Evolutionary conservation across 1,140 invertebrate genomes (phyloP), one percentile per base, ranked within the genome.

Genomic region (Ooceraea biroi): DNA sequence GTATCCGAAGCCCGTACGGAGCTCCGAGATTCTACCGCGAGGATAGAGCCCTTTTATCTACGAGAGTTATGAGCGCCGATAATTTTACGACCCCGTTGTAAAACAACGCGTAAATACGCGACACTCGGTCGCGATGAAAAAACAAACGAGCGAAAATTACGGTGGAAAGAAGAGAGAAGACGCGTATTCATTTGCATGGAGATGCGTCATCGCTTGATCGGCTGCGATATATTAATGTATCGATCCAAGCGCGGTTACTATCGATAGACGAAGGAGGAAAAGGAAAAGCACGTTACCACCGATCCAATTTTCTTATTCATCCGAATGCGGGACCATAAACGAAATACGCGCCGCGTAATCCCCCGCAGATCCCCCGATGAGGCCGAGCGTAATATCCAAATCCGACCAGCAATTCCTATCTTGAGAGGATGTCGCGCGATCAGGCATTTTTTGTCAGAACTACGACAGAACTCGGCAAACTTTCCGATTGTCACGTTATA

Each of bases 21-120:
- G 36, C 36, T 36, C 36, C 36, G 76, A 80, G 65, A 80, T 80
- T 80, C 76, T 11, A 44, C 65, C 36, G 61, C 25, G 41, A 48
- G 76, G 41, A 69, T 80, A 71, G 76, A 80, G 52, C 76, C 76
- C 76, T 80, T 80, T 80, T 80, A 80, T 80, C 76, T 80, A 57
- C 65, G 76, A 80, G 76, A 80, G 27, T 80, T 80, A 80, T 80
- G 76, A 80, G 76, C 76, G 50, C 76, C 65, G 76, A 80, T 80
- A 80, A 80, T 80, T 80, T 80, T 80, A 80, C 65, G 52, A 46
- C 36, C 48, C 17, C 65, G 76, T 8, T 80, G 76, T 80, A 80
- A 80, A 80, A 71, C 76, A 71, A 36, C 76, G 41, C 76, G 76
- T 71, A 80, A 80, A 80, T 80, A 80, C 76, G 52, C 50, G 50